Evolutionary conservation across 2,797 vertebrate species (phyloP).

Genomic region (Lagocephalus sceleratus): DNA sequence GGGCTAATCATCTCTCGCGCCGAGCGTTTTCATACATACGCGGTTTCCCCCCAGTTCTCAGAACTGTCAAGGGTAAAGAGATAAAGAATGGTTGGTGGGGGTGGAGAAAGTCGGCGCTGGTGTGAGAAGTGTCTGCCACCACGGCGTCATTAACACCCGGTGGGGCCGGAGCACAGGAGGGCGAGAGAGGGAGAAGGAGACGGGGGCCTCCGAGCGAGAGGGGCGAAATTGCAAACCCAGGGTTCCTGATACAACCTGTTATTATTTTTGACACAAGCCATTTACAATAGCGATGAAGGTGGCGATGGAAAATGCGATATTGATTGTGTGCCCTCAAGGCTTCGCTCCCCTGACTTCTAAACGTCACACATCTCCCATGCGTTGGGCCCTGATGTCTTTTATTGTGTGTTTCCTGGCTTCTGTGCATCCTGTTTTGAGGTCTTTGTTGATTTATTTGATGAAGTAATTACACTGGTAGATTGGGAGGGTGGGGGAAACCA

Average conservation of each 20-base stretch:
- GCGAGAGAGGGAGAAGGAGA: slow-evolving; percentile 38
- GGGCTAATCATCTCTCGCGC: slow-evolving; percentile 51
- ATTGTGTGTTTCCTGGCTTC: slow-evolving; percentile 46
- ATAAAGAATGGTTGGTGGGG: slow-evolving; percentile 51
- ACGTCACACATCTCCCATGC: slow-evolving; percentile 70
- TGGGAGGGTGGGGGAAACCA: slow-evolving; percentile 54
- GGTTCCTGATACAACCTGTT: slow-evolving; percentile 85
- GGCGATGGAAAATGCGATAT: slow-evolving; percentile 86
- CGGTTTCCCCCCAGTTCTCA: slow-evolving; percentile 39
- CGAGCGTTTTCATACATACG: slow-evolving; percentile 40
- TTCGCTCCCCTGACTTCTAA: slow-evolving; percentile 76
- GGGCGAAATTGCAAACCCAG: slow-evolving; percentile 83
- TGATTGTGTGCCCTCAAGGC: slow-evolving; percentile 82
- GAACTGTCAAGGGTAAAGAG: slow-evolving; percentile 53
- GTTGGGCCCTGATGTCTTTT: slow-evolving; percentile 53
- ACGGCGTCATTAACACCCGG: slow-evolving; percentile 72
- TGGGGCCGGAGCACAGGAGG: slow-evolving; percentile 53
- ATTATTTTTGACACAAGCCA: slow-evolving; percentile 88
- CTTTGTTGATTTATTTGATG: slow-evolving; percentile 62
- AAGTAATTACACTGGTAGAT: slow-evolving; percentile 66
- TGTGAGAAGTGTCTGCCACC: slow-evolving; percentile 65
- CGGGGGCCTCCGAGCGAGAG: slow-evolving; percentile 69
- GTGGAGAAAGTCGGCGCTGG: slow-evolving; percentile 34
- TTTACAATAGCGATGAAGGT: slow-evolving; percentile 86
- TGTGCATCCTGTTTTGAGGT: slow-evolving; percentile 61